Conservation (phyloP, 2,797 vertebrate genomes). For the Mionectes olivaceus region DNA sequence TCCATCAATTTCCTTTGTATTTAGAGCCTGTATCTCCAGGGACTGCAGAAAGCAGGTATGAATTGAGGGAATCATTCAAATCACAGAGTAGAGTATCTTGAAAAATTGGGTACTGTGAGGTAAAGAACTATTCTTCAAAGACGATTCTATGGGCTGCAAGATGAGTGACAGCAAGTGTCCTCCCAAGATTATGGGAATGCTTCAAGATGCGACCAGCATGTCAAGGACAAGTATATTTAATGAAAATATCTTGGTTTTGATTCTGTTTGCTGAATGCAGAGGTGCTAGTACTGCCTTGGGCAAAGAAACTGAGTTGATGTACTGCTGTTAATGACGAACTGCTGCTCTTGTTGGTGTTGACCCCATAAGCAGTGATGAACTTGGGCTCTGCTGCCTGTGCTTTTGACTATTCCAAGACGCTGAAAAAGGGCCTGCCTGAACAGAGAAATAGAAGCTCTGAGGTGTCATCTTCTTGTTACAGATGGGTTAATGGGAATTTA, state of each 20-base stretch:
- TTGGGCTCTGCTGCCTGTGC: neutral
- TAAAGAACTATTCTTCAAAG: neutral
- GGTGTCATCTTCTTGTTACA: neutral
- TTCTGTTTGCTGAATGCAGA: neutral
- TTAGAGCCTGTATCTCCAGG: neutral
- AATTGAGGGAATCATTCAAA: neutral
- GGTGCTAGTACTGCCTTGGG: neutral
- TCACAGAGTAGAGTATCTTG: neutral
- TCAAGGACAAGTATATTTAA: neutral
- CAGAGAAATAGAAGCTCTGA: neutral
- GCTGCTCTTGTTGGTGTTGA: neutral
- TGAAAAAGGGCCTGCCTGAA: neutral
- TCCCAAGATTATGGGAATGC: neutral
- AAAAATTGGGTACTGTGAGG: neutral
- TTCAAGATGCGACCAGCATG: neutral
- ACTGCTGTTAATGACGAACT: neutral
- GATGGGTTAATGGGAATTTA: neutral
- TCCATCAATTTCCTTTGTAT: neutral
- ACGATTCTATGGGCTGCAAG: neutral
- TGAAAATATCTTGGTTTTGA: neutral
- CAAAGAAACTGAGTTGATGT: neutral
- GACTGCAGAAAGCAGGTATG: neutral
- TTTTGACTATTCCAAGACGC: neutral
- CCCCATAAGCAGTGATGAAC: neutral
- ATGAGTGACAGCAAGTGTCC: neutral